phyloP scores from a whole-genome alignment of 2,888 invertebrate species.

The Drosophila ustulata region DNA sequence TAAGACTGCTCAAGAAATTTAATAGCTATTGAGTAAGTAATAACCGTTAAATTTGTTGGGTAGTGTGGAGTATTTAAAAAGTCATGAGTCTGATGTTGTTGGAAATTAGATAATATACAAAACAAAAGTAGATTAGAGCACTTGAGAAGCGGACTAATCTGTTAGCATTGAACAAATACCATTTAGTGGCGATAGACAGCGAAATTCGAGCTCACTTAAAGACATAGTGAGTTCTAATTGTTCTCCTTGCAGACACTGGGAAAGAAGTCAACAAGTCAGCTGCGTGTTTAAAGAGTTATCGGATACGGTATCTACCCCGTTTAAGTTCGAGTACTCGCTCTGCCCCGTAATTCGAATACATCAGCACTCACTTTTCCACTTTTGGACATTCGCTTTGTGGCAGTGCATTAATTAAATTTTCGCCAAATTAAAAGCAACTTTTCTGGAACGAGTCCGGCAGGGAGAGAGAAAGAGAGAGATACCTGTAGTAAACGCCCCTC shows the following conservation, averaged over 20 bases:
- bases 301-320: constrained; percentile 1
- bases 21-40: too few relatives aligned
- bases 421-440: constrained; percentile 66
- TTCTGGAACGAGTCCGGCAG: constrained; percentile 28
- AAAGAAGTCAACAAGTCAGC: neutral
- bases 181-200: neutral
- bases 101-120: neutral
- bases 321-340: neutral
- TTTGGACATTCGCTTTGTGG: constrained; percentile 39
- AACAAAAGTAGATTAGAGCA: neutral
- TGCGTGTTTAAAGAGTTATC: constrained; percentile 2
- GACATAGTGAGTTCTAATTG: neutral
- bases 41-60: too few relatives aligned
- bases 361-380: constrained; percentile 49
- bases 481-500: constrained; percentile 3
- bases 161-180: neutral
- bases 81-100: too few relatives aligned
- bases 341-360: constrained; percentile 46
- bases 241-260: neutral
- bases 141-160: neutral
- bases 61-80: too few relatives aligned
- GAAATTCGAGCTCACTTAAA: neutral
- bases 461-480: neutral
- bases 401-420: constrained; percentile 69
- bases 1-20: too few relatives aligned